These are phyloP conservation scores for Eonycteris spelaea DNA, from an alignment of 2,113 vertebrate species.

Conservation along the genomic window DNA sequence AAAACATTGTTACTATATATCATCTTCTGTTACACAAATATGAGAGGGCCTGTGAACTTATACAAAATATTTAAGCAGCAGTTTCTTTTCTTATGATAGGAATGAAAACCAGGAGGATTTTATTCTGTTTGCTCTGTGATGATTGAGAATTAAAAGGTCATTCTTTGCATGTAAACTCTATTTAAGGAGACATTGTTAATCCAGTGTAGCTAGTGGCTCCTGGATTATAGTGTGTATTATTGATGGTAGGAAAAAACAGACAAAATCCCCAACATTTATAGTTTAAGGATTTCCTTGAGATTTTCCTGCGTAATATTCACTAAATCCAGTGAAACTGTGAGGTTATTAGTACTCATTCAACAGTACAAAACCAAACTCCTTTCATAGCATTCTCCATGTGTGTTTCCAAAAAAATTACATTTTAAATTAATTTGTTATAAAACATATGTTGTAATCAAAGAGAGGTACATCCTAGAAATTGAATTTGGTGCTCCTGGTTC, in stretches of 20 bases:
- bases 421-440: neutral
- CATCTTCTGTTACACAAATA: neutral
- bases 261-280: neutral
- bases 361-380: neutral
- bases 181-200: conserved; percentile 21
- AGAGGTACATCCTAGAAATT: neutral
- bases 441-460: neutral
- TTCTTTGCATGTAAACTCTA: neutral
- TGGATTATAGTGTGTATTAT: neutral
- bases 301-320: neutral
- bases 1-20: neutral
- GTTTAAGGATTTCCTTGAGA: neutral
- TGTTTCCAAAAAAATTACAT: conserved; percentile 1
- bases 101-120: neutral
- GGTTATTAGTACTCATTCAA: neutral
- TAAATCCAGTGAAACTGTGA: neutral
- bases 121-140: neutral
- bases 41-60: neutral
- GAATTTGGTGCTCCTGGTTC: neutral
- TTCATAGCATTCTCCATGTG: neutral
- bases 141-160: neutral
- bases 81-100: neutral
- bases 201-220: neutral
- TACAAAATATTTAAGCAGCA: neutral
- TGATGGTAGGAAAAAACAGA: neutral